Conservation (phyloP, 2,888 invertebrate genomes). For the Protophormia terraenovae region DNA sequence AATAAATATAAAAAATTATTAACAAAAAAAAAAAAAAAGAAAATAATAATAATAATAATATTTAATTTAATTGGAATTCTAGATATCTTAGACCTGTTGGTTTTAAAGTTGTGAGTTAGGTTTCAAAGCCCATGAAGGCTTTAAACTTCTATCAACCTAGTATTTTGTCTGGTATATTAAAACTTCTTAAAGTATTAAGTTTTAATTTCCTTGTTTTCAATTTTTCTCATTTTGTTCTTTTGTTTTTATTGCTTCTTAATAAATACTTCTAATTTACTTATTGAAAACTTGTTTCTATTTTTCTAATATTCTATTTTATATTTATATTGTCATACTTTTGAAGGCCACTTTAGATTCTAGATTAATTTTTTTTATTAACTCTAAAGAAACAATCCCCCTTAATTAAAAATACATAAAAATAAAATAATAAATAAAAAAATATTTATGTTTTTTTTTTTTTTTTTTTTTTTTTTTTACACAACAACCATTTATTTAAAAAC, state of each 20-base stretch:
- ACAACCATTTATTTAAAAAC: conserved; percentile 41
- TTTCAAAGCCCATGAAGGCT: too few species aligned
- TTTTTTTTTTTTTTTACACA: background rate
- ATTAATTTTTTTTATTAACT: background rate
- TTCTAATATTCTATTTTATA: background rate
- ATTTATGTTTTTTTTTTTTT: background rate
- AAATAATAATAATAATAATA: too few species aligned
- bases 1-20: background rate
- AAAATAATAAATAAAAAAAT: background rate
- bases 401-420: background rate
- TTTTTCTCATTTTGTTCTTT: background rate
- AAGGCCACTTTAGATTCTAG: conserved; percentile 31
- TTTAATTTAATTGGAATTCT: too few species aligned
- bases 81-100: too few species aligned
- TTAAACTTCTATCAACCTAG: too few species aligned
- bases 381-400: background rate
- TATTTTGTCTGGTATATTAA: too few species aligned
- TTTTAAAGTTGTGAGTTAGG: too few species aligned
- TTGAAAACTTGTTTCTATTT: background rate
- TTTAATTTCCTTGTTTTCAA: background rate
- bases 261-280: background rate
- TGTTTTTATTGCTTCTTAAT: too few species aligned
- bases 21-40: too few species aligned
- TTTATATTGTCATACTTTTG: background rate
- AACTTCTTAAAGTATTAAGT: too few species aligned